Conservation (phyloP, 1,140 invertebrate genomes). For the Philaenus spumarius region DNA sequence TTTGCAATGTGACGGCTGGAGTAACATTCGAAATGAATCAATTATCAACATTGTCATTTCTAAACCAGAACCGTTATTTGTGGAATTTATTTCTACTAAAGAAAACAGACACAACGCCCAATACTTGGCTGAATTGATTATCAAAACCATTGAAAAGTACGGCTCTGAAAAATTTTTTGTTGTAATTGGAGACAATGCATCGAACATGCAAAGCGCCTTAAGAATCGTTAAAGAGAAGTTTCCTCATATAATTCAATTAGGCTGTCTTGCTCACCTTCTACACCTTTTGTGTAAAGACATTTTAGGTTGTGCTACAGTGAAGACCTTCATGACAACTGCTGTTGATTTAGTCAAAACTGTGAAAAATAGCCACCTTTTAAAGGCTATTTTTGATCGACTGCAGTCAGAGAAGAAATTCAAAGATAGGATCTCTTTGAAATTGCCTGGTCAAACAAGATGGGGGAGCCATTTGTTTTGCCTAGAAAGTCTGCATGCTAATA, state of each 20-base stretch:
- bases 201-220: constrained; percentile 28
- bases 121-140: constrained; percentile 27
- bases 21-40: constrained; percentile 31
- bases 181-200: constrained; percentile 31
- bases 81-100: constrained; percentile 25
- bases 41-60: constrained; percentile 33
- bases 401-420: constrained; percentile 5
- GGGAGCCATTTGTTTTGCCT: constrained; percentile 15
- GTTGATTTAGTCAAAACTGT: constrained; percentile 9
- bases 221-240: constrained; percentile 27
- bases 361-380: constrained; percentile 11
- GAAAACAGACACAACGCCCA: constrained; percentile 28
- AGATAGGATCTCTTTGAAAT: constrained; percentile 11
- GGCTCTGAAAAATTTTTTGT: constrained; percentile 30
- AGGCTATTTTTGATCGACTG: neutral
- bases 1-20: too few species aligned
- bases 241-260: constrained; percentile 8
- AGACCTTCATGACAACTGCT: constrained; percentile 4
- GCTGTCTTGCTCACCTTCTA: constrained; percentile 13
- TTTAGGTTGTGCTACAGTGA: constrained; percentile 5
- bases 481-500: constrained; percentile 5
- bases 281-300: constrained; percentile 15
- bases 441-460: constrained; percentile 17
- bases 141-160: constrained; percentile 29
- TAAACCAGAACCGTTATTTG: constrained; percentile 33